These are phyloP conservation scores for Cettia cetti DNA, from an alignment of 2,113 vertebrate species.

Conservation along the genomic window DNA sequence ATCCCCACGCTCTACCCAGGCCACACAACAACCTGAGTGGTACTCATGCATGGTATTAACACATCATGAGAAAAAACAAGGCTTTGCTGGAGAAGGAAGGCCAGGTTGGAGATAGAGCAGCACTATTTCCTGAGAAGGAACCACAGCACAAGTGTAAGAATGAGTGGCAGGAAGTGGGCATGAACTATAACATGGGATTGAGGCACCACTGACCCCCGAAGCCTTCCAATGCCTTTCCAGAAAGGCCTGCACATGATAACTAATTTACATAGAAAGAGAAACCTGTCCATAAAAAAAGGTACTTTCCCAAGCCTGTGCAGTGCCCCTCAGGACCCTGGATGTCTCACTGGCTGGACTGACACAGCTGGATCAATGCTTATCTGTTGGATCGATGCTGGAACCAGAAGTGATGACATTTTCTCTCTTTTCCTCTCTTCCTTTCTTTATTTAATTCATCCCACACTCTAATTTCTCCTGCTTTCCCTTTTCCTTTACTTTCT, in stretches of 20 bases:
- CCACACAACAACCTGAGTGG: accelerated
- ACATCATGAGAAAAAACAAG: background rate
- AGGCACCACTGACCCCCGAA: accelerated
- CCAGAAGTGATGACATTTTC: background rate
- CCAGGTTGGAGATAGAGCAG: background rate
- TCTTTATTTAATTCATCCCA: background rate
- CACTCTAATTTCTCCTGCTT: background rate
- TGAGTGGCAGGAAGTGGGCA: background rate
- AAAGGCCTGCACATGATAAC: background rate
- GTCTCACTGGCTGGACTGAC: background rate
- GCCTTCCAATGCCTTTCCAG: background rate
- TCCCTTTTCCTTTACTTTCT: background rate
- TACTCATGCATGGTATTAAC: no score
- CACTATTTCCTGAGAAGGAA: background rate
- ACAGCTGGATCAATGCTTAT: background rate
- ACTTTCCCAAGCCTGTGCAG: background rate
- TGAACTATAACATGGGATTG: background rate
- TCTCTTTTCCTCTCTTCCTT: background rate
- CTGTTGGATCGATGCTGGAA: background rate
- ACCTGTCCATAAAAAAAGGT: background rate
- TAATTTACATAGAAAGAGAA: background rate
- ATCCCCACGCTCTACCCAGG: background rate
- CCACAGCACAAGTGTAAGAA: background rate
- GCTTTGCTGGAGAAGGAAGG: background rate
- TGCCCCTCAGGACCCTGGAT: background rate